Evolutionary conservation across 2,113 vertebrate species (phyloP), one percentile per base, ranked within the genome.

Genomic region (Antechinus flavipes): DNA sequence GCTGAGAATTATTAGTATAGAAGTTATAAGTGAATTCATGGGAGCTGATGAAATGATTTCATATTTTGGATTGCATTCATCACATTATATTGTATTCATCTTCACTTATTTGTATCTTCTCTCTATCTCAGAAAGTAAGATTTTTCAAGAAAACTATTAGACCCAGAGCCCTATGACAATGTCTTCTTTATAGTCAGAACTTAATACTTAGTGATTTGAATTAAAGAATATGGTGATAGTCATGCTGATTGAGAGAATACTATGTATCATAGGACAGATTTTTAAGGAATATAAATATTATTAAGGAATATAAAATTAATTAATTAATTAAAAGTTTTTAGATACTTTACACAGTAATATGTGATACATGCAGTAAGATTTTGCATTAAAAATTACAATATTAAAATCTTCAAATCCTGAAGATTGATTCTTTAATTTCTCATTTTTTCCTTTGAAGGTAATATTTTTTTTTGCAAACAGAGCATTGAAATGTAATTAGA

Each of bases 381-480:
- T 76, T n/a, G 61, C 14, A 76, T 76, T 76, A n/a, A 42, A n/a
- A 22, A n/a, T 42, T 22, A 16, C 61, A 68, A 16, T n/a, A 14
- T 16, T 16, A 68, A 35, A 68, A 16, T 42, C 6, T 22, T 42
- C n/a, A 76, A 42, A 76, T 19, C 19, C 42, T 76, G 68, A 76
- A 76, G 68, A 42, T 35, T 76, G 3, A 35, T 35, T 35, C 16
- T 76, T 11, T 42, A 76, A 68, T 68, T 68, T 58, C 25, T 58
- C 4, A 0, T 30, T 76, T 76, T n/a, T 49, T 49, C 14, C 6
- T 76, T 76, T 76, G 68, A 76, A 76, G 19, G n/a, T 76, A 90
- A 95, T 97, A 53, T 91, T 19, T 55, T 91, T 93, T 95, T 11
- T 90, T 90, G 23, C n/a, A 93, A 24, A 56, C 27, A 54, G 95